A percentile compares a stretch with the other conserved stretches of the same genome.
These are phyloP conservation scores for Temnothorax curvispinosus DNA, from an alignment of 1,140 invertebrate genomes.

Conservation along the genomic window DNA sequence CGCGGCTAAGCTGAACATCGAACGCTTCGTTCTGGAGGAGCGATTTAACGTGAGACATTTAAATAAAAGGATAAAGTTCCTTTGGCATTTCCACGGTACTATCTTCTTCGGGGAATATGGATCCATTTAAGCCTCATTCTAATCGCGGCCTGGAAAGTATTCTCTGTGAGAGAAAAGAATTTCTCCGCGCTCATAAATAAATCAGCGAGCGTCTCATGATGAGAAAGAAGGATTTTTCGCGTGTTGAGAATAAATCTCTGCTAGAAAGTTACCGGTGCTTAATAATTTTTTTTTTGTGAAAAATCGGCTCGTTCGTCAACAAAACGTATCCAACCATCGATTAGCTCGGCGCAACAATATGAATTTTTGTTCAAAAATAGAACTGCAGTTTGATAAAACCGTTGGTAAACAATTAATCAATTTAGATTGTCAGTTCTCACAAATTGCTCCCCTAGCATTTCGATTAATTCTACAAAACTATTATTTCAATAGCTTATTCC, in stretches of 20 bases:
- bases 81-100: not conserved
- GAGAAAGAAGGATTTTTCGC: slow-evolving; percentile 38
- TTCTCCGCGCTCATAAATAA: slow-evolving; percentile 48
- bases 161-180: not conserved
- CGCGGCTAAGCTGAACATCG: not conserved
- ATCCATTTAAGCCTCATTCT: slow-evolving; percentile 34
- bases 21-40: not conserved
- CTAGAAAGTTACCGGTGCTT: not conserved
- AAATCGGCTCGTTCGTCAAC: not conserved
- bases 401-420: not conserved
- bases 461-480: not conserved
- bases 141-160: slow-evolving; percentile 45
- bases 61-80: slow-evolving; percentile 20
- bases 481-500: not conserved
- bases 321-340: not conserved
- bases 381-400: not conserved
- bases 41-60: slow-evolving; percentile 19
- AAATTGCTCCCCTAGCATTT: not conserved
- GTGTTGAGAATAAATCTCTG: not conserved
- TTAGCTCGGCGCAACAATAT: not conserved
- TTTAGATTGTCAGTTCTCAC: not conserved
- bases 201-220: slow-evolving; percentile 32
- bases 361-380: slow-evolving; percentile 25
- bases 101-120: slow-evolving; percentile 11
- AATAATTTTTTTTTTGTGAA: not conserved